phyloP scores from a whole-genome alignment of 2,888 invertebrate genomes.

The Augiades crinisus region DNA sequence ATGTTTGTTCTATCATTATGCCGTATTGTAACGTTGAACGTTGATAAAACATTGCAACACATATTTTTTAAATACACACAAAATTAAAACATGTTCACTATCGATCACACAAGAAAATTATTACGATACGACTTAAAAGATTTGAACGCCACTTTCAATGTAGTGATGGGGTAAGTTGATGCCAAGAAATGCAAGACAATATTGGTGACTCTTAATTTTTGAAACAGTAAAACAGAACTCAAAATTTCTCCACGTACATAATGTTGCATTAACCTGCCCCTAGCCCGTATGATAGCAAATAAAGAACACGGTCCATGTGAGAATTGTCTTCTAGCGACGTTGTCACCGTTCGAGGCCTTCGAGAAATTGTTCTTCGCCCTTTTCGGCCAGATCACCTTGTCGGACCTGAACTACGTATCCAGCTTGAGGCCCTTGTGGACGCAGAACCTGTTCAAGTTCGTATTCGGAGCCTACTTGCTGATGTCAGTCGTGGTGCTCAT shows the following conservation, averaged over 20 bases:
- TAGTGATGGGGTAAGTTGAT: constrained; percentile 56
- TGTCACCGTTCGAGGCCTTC: constrained; percentile 95
- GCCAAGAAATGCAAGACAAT: constrained; percentile 29
- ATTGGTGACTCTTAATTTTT: constrained; percentile 14
- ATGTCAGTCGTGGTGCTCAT: constrained; percentile 98
- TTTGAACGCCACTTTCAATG: constrained; percentile 18
- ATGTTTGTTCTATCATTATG: constrained; percentile 32
- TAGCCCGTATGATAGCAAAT: constrained; percentile 39
- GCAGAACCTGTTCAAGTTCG: constrained; percentile 92
- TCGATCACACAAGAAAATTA: constrained; percentile 15
- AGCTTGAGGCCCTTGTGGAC: constrained; percentile 90
- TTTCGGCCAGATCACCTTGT: constrained; percentile 95
- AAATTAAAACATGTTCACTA: constrained; percentile 25
- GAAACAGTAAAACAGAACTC: background rate
- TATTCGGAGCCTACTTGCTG: constrained; percentile 98
- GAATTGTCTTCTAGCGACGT: constrained; percentile 86
- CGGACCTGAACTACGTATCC: constrained; percentile 89
- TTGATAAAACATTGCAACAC: constrained; percentile 25
- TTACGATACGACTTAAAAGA: constrained; percentile 32
- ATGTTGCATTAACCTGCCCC: constrained; percentile 61
- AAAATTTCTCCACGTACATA: background rate
- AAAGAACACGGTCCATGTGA: constrained; percentile 67
- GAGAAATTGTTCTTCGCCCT: constrained; percentile 99
- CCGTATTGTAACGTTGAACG: constrained; percentile 26
- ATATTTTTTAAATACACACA: constrained; percentile 21